Base-by-base conservation (phyloP, 2,888 invertebrate genomes). In the Germaria angustata region DNA sequence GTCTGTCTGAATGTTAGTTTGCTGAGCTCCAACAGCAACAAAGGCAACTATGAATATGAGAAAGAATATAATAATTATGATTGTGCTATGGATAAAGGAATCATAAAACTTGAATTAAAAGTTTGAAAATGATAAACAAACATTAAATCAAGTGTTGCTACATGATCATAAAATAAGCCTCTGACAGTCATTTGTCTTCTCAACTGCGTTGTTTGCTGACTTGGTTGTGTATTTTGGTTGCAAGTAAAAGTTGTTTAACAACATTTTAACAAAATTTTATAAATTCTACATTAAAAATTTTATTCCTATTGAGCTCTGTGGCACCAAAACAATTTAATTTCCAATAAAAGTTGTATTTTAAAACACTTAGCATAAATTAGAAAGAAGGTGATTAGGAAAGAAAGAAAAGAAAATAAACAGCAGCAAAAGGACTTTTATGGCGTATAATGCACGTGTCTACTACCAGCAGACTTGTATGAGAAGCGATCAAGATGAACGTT, bases 181-280 rank as follows among this genome's bases (percentile, higher is more conserved):
- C 28, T 57, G 57, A 49, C 39, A 51, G 51, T 36, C 51, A 68
- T 68, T 68, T 76, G 41, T 76, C 66, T 76, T 55, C 13, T 66
- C 32, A 44, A 57, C 22, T 66, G 57, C 11, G 41, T 71, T 57
- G 15, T 51, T 49, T n/a, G 22, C 17, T 55, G 68, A 5, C 44
- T 41, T 57, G 59, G 34, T 59, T 28, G 4, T n/a, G n/a, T 22
- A 41, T 55, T 63, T 51, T 55, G 41, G n/a, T 17, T 51, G 20
- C 15, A 53, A 75, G 79, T 82, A 82, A 82, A 82, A 82, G 81
- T 82, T 75, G 81, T 59, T 73, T 9, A 46, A 53, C 78, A 79
- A 82, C 69, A 68, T 68, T 55, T 39, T 3, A 66, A 36, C 15
- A 76, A 49, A 41, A 17, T 32, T 17, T 57, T 36, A 22, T 13